Evolutionary conservation across 2,888 invertebrate genomes (phyloP), one percentile per base, ranked within the genome.

Genomic region (Rhagonycha fulva): DNA sequence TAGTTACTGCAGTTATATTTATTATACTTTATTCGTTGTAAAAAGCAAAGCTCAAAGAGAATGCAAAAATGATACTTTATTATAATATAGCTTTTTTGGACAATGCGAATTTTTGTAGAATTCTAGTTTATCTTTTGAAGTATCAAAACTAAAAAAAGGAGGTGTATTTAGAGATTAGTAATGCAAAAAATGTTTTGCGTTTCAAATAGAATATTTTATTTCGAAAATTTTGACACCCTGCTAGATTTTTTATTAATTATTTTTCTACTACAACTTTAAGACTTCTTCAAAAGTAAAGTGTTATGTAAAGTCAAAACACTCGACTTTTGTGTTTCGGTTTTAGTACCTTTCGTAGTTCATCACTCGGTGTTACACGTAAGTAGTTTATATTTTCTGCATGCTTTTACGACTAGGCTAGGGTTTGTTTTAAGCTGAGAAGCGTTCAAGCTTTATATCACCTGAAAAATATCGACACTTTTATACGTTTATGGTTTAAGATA

Each of bases 351-450:
- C 47, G 7, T n/a, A 47, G 47, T 47, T 47, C 47, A 47, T 47
- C 47, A 47, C 47, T 47, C 47, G n/a, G 47, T 47, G 47, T 47
- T 71, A 71, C 66, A 71, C 66, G 60, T 71, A 71, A 71, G 71
- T 71, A 71, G 66, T 71, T 66, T 66, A 66, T 71, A 71, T 71
- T 71, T 71, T 60, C 66, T 71, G 71, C 66, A 71, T 71, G 71
- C 66, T 66, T 71, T 71, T 71, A 71, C 66, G 71, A 60, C 63
- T 66, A 71, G 71, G 47, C 47, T n/a, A 47, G 47, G 47, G 47
- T 47, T 47, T 47, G 47, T 47, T 47, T 19, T 47, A 47, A 47
- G n/a, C 47, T 47, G n/a, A 47, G n/a, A 47, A 47, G n/a, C n/a
- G 47, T 47, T 47, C 47, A 47, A n/a, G n/a, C 47, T 47, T 47